These are phyloP conservation scores for Rallus limicola DNA, from an alignment of 2,113 vertebrate species.

Conservation along the genomic window DNA sequence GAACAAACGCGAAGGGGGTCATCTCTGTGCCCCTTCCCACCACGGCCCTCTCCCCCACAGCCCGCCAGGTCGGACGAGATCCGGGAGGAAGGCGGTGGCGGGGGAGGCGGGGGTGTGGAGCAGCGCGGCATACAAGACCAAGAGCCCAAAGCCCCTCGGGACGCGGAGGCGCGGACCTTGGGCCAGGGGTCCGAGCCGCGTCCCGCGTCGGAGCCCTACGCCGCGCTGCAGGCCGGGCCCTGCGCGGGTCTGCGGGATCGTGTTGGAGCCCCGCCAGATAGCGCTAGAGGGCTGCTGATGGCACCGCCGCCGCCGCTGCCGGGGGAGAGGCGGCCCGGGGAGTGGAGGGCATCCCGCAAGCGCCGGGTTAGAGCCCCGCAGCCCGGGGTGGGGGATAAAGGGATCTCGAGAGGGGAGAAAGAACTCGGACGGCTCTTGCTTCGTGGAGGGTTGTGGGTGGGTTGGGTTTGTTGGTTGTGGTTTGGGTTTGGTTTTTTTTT, in stretches of 20 bases:
- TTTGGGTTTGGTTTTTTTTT: too few relatives aligned
- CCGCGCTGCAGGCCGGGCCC: not conserved
- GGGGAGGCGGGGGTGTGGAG: too few relatives aligned
- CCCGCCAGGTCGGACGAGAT: not conserved
- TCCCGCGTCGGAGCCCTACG: too few relatives aligned
- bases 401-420: not conserved
- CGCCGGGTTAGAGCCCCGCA: not conserved
- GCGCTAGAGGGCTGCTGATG: constrained; percentile 90
- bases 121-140: not conserved
- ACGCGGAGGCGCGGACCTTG: not conserved
- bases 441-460: not conserved
- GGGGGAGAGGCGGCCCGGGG: not conserved
- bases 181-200: not conserved
- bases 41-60: not conserved
- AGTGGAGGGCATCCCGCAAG: not conserved
- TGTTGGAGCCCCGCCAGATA: constrained; percentile 88
- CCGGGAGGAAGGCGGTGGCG: too few relatives aligned
- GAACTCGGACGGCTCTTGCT: fast-evolving
- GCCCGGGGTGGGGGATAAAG: not conserved
- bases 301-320: not conserved
- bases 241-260: not conserved
- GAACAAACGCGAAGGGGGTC: too few relatives aligned
- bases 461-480: too few relatives aligned
- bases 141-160: not conserved
- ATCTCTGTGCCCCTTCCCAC: not conserved